A percentile compares a stretch with the other conserved stretches of the same genome.
These are phyloP conservation scores for Eclectus roratus DNA, from an alignment of 2,113 vertebrate genomes.

Conservation along the genomic window DNA sequence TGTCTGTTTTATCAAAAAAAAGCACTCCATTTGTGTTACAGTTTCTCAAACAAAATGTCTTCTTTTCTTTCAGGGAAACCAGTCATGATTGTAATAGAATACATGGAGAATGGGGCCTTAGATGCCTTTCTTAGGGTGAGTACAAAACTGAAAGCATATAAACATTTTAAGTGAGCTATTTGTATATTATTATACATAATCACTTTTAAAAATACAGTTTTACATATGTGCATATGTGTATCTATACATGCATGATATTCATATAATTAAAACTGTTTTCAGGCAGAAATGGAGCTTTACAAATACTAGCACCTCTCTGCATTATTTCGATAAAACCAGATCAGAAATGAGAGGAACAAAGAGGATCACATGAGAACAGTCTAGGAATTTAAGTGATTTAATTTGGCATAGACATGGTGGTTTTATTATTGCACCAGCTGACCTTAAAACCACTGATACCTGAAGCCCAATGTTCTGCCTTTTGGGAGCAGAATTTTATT, in stretches of 20 bases:
- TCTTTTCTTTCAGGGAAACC: conserved; percentile 87
- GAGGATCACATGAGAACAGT: not conserved
- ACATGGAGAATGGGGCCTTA: conserved; percentile 98
- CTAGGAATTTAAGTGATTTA: conserved; percentile 6
- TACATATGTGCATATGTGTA: not conserved
- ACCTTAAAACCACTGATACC: not conserved
- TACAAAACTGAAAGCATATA: conserved; percentile 13
- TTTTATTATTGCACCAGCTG: not conserved
- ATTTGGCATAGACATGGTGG: not conserved
- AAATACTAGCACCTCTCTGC: conserved; percentile 3
- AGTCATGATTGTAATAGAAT: conserved; percentile 99
- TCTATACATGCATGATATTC: not conserved
- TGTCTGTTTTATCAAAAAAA: conserved; percentile 38
- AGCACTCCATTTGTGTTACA: not conserved
- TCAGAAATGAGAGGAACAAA: conserved; percentile 16
- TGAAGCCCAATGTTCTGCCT: not conserved
- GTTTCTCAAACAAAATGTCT: conserved; percentile 48
- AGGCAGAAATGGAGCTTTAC: not conserved
- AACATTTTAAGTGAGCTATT: not conserved
- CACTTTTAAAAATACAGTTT: not conserved
- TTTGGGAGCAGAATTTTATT: not conserved
- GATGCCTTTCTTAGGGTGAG: conserved; percentile 97
- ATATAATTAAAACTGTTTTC: not conserved
- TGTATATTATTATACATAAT: not conserved
- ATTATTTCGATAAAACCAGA: conserved; percentile 13